Evolutionary conservation across 2,888 invertebrate species (phyloP).

Genomic region (Apoda limacodes): DNA sequence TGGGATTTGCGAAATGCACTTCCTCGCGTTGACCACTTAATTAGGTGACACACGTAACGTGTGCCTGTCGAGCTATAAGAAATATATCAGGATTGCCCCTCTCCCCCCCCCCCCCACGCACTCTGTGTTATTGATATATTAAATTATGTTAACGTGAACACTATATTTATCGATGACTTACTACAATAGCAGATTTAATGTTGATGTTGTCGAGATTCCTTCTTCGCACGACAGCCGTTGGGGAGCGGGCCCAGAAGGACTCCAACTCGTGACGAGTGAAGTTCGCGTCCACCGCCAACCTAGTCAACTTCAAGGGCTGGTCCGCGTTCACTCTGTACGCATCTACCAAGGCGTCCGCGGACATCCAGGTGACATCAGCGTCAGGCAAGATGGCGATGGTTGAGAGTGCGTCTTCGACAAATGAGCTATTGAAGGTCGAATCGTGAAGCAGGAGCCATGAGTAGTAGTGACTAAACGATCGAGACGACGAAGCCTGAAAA

Average conservation of each 20-base stretch:
- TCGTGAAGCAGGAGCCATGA: conserved; percentile 43
- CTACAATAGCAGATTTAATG: conserved; percentile 35
- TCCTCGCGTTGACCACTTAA: too few species aligned
- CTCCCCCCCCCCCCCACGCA: too few species aligned
- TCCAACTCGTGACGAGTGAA: conserved; percentile 20
- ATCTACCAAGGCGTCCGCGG: conserved; percentile 31
- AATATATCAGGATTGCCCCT: too few species aligned
- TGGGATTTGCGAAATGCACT: too few species aligned
- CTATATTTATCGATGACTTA: conserved; percentile 18
- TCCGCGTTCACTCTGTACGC: conserved; percentile 34
- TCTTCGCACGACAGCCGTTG: conserved; percentile 33
- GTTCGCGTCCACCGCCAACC: conserved; percentile 22
- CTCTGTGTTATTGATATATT: too few species aligned
- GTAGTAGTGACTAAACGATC: conserved; percentile 41
- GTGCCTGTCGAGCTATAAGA: too few species aligned
- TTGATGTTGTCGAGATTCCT: conserved; percentile 35
- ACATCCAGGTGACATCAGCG: conserved; percentile 39
- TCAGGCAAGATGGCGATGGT: conserved; percentile 37
- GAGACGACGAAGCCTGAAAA: conserved; percentile 37
- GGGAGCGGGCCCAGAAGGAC: conserved; percentile 27
- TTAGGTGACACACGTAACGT: too few species aligned
- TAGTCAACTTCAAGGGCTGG: conserved; percentile 24
- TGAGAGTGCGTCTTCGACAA: conserved; percentile 23
- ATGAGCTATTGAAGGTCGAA: conserved; percentile 21
- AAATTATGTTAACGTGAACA: too few species aligned